A percentile compares a stretch with the other conserved stretches of the same genome.
These are phyloP conservation scores for Agrochola lota DNA, from an alignment of 2,888 invertebrate species.

Conservation along the genomic window DNA sequence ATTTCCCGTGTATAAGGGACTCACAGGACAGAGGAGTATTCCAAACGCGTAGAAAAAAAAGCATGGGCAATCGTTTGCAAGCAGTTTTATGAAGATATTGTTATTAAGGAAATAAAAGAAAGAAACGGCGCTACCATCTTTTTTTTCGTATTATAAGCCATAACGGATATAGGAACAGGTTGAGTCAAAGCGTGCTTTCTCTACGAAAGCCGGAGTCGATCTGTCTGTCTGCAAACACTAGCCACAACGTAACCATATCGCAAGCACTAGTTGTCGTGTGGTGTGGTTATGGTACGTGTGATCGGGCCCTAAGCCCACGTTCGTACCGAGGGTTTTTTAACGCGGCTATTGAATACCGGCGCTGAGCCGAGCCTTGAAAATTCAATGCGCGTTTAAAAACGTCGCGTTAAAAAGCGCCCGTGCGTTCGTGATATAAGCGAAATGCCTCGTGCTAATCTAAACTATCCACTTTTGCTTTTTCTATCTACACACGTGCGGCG, in stretches of 20 bases:
- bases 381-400: background rate
- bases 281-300: background rate
- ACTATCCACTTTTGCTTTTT: conserved; percentile 46
- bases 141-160: background rate
- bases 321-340: background rate
- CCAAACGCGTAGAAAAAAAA: background rate
- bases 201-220: background rate
- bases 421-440: background rate
- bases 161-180: background rate
- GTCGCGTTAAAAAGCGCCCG: background rate
- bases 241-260: background rate
- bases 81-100: background rate
- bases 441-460: conserved; percentile 4
- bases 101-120: background rate
- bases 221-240: background rate
- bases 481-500: conserved; percentile 31
- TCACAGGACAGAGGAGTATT: background rate
- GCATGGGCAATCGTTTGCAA: background rate
- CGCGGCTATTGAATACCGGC: background rate
- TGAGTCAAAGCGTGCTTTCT: background rate
- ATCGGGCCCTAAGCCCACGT: background rate
- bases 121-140: background rate
- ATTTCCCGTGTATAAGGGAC: background rate
- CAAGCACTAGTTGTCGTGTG: background rate
- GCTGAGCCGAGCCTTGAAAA: background rate